These are phyloP conservation scores for Tauraco hartlaubi DNA, from an alignment of 2,797 vertebrate genomes.

Conservation along the genomic window DNA sequence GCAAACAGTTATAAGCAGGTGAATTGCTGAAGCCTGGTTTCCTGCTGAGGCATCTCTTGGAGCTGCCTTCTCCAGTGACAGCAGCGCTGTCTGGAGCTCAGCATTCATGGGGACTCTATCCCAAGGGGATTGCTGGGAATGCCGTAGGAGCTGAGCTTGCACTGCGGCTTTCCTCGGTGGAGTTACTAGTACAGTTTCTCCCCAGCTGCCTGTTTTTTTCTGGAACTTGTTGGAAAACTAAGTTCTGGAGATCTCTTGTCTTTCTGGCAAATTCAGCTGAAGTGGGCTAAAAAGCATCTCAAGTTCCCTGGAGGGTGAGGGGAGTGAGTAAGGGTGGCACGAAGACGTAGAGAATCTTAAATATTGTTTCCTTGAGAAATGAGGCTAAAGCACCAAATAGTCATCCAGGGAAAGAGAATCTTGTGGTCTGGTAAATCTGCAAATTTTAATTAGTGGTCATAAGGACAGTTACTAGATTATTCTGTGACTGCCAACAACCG, in stretches of 20 bases:
- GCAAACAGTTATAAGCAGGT: neutral
- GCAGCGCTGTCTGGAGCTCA: neutral
- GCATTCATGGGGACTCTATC: fast-evolving
- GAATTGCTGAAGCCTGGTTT: neutral
- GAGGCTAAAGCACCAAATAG: neutral
- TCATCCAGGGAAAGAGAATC: neutral
- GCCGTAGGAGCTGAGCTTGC: fast-evolving
- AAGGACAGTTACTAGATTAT: neutral
- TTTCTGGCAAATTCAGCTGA: neutral
- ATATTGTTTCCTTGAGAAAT: neutral
- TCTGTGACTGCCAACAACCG: neutral
- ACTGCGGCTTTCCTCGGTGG: neutral
- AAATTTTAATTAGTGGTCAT: neutral
- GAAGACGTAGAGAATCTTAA: neutral
- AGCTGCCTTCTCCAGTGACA: neutral
- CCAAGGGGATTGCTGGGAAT: neutral
- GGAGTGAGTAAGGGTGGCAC: neutral
- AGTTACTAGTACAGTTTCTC: neutral
- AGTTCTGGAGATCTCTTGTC: neutral
- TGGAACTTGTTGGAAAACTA: neutral
- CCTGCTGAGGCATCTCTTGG: neutral
- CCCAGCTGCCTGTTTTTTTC: neutral
- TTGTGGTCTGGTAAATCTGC: neutral
- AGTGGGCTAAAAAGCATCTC: neutral
- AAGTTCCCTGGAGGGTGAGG: neutral